phyloP scores from a whole-genome alignment of 2,888 invertebrate species.

The Rhimphoctona megacephalus region DNA sequence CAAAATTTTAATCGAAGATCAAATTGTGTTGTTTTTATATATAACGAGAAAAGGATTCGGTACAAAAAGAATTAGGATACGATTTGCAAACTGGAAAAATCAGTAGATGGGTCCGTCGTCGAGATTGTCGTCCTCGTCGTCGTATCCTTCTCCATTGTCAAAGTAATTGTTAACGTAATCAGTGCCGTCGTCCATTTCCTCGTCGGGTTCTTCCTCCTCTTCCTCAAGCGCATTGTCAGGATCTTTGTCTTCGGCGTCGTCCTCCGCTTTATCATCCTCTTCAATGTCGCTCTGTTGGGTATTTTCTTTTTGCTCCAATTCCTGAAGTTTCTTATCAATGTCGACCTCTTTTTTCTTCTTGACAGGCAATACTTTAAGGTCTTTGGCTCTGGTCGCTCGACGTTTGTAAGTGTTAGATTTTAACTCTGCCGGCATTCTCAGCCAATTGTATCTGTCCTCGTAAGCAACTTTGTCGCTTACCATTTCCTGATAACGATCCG shows the following conservation, averaged over 20 bases:
- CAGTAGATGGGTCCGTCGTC: constrained; percentile 94
- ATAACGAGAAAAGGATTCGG: background rate
- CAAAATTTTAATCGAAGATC: background rate
- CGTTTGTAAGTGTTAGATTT: constrained; percentile 74
- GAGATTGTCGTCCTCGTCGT: constrained; percentile 94
- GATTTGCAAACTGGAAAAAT: constrained; percentile 65
- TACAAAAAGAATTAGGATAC: background rate
- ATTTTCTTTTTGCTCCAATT: constrained; percentile 89
- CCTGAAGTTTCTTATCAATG: constrained; percentile 86
- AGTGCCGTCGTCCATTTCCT: constrained; percentile 95
- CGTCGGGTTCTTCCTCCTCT: constrained; percentile 90
- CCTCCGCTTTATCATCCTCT: constrained; percentile 85
- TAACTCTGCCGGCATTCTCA: constrained; percentile 79
- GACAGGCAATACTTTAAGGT: background rate
- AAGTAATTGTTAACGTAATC: constrained; percentile 95
- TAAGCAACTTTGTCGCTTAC: constrained; percentile 74
- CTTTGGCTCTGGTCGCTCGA: constrained; percentile 58
- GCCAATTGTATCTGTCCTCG: constrained; percentile 79
- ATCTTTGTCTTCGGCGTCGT: constrained; percentile 86
- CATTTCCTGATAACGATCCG: constrained; percentile 79
- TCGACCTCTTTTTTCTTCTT: constrained; percentile 75
- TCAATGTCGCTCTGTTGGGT: constrained; percentile 83
- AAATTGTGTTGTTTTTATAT: background rate
- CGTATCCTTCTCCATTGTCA: constrained; percentile 94
- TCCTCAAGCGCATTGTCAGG: constrained; percentile 86